Percentiles rank a stretch among this genome's conserved stretches.
Conservation (phyloP, 1,140 invertebrate genomes). For the Sesamia nonagrioides region DNA sequence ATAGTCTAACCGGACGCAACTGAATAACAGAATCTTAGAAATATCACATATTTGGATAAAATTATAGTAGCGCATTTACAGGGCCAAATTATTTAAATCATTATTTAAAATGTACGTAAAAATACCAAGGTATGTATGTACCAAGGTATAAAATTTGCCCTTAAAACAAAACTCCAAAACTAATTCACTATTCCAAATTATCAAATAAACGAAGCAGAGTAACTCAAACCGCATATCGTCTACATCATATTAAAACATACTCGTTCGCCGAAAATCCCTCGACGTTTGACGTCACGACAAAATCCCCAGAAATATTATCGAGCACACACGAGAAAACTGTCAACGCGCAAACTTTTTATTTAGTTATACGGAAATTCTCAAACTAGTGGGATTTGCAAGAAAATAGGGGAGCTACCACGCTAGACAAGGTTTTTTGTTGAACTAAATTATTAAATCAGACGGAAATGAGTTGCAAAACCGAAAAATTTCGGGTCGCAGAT, state of each 20-base stretch:
- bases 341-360: constrained; percentile 29
- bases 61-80: no score
- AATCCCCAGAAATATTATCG: constrained; percentile 17
- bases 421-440: constrained; percentile 50
- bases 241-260: constrained; percentile 13
- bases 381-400: constrained; percentile 54
- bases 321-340: constrained; percentile 25
- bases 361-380: constrained; percentile 22
- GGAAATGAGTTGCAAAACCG: constrained; percentile 52
- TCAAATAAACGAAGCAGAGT: constrained; percentile 15
- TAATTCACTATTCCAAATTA: background rate
- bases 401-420: constrained; percentile 49
- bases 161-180: constrained; percentile 1
- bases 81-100: no score
- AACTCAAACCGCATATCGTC: background rate
- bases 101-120: no score
- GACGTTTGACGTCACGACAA: constrained; percentile 6
- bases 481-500: constrained; percentile 31
- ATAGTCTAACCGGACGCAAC: no score
- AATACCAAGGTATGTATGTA: no score
- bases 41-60: no score
- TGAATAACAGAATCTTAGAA: no score
- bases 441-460: constrained; percentile 49
- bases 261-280: background rate
- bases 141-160: background rate